Conservation (phyloP, 1,140 invertebrate species). For the Myzus persicae region DNA sequence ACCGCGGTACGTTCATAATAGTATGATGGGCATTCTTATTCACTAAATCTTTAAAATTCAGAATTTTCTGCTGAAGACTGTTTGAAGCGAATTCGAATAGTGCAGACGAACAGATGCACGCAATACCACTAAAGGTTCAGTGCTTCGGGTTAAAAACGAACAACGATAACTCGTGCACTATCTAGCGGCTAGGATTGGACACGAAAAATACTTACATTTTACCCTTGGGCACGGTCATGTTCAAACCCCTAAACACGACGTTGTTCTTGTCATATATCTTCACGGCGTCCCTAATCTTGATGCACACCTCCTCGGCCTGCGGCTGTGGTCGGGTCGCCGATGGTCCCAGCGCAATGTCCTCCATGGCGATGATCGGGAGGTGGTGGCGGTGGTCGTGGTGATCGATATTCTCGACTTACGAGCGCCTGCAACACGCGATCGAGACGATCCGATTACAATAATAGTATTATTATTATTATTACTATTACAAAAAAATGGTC, state of each 20-base stretch:
- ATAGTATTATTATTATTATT: neutral
- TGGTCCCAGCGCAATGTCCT: slow-evolving; percentile 31
- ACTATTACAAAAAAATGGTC: neutral
- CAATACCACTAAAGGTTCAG: neutral
- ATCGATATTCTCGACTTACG: neutral
- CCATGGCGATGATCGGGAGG: neutral
- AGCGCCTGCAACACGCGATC: neutral
- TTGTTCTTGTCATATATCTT: slow-evolving; percentile 34
- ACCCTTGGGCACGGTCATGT: slow-evolving; percentile 67
- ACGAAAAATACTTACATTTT: slow-evolving; percentile 65
- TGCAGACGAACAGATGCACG: neutral
- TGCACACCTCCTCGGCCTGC: neutral
- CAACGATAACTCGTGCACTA: neutral
- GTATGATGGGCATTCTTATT: neutral
- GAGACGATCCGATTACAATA: neutral
- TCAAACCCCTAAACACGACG: slow-evolving; percentile 66
- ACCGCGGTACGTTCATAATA: neutral
- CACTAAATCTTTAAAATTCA: neutral
- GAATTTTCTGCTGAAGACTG: neutral
- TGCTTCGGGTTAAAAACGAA: neutral
- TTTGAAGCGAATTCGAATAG: neutral
- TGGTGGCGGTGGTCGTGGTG: neutral
- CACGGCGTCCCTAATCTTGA: slow-evolving; percentile 51
- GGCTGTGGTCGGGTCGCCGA: neutral
- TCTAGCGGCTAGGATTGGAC: neutral